Conservation (phyloP, 2,888 invertebrate genomes). For the Orthosia incerta region DNA sequence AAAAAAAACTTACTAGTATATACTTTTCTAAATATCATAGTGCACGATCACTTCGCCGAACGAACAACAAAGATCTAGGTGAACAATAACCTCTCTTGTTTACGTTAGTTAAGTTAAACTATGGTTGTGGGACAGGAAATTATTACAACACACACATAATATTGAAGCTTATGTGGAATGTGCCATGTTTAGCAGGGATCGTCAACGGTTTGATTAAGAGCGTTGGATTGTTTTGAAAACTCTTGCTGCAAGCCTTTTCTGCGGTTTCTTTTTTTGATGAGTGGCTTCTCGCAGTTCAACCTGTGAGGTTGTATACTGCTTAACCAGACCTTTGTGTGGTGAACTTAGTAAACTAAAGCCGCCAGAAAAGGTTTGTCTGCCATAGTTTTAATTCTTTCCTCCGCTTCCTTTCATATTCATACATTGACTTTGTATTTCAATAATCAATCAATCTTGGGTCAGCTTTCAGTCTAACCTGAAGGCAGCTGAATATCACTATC, state of each 20-base stretch:
- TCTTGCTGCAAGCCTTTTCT: background rate
- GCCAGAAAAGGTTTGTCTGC: too few relatives aligned
- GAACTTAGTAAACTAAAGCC: too few relatives aligned
- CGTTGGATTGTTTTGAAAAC: background rate
- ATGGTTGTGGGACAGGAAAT: conserved; percentile 79
- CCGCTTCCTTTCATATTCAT: background rate
- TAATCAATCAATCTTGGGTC: too few relatives aligned
- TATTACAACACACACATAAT: conserved; percentile 78
- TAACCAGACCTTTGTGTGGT: too few relatives aligned
- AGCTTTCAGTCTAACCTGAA: too few relatives aligned
- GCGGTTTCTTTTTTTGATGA: background rate
- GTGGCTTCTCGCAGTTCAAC: too few relatives aligned
- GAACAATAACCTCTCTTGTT: conserved; percentile 72
- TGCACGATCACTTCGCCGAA: conserved; percentile 67
- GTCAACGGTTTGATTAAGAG: conserved; percentile 65
- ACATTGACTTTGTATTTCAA: too few relatives aligned
- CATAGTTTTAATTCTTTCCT: too few relatives aligned
- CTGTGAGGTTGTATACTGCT: too few relatives aligned
- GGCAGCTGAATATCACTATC: too few relatives aligned
- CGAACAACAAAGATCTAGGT: conserved; percentile 72
- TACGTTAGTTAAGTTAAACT: conserved; percentile 75
- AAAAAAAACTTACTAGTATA: conserved; percentile 77
- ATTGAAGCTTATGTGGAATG: conserved; percentile 74
- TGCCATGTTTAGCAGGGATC: conserved; percentile 61
- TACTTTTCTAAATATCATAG: conserved; percentile 81